phyloP scores from a whole-genome alignment of 2,113 vertebrate genomes.

The Corapipo altera region DNA sequence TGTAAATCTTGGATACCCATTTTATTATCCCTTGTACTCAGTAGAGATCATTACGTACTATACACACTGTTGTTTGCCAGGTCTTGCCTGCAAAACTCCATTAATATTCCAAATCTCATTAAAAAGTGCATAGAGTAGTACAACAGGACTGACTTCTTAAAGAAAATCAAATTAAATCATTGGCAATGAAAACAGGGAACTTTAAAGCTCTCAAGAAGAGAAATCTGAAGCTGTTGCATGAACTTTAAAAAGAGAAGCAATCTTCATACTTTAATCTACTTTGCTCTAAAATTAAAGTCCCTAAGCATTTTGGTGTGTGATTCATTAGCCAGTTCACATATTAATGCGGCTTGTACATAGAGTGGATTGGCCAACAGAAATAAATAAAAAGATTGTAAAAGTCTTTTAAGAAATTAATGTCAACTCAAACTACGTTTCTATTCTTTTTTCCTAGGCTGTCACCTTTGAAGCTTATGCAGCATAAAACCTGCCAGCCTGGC shows the following conservation, averaged over 20 bases:
- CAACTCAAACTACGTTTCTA: background rate
- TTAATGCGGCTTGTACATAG: background rate
- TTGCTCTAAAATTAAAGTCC: background rate
- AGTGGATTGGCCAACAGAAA: background rate
- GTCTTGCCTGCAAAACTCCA: background rate
- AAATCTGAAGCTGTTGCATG: background rate
- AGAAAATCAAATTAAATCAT: background rate
- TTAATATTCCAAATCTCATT: conserved; percentile 36
- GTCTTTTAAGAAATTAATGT: background rate
- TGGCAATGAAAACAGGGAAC: background rate
- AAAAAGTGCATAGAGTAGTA: background rate
- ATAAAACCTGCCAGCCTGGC: background rate
- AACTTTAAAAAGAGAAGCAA: background rate
- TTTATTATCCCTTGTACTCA: background rate
- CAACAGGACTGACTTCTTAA: background rate
- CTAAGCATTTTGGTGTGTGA: background rate
- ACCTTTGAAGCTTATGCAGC: background rate
- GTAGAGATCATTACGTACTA: conserved; percentile 29
- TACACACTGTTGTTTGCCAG: background rate
- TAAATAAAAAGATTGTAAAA: background rate
- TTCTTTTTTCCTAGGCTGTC: background rate
- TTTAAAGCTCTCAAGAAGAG: background rate
- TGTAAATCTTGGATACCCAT: background rate
- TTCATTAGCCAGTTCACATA: background rate
- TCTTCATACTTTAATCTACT: background rate